These are phyloP conservation scores for Stenotaenia linearis DNA, from an alignment of 2,888 invertebrate species.

Conservation along the genomic window DNA sequence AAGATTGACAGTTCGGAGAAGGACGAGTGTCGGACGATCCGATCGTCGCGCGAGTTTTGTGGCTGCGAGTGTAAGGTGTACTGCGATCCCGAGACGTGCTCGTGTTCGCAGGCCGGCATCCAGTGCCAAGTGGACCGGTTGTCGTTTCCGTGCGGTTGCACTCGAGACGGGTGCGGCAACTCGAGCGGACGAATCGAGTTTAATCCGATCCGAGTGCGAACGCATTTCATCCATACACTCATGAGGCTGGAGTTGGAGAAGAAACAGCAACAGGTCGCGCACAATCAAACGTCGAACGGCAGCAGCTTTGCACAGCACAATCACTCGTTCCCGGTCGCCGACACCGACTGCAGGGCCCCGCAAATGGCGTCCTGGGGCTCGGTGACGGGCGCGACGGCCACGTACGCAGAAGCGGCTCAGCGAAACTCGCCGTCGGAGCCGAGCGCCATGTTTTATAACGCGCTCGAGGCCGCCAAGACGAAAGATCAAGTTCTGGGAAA, in stretches of 20 bases:
- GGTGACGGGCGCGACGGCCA: not conserved
- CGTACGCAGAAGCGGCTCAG: not conserved
- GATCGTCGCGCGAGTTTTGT: slow-evolving; percentile 85
- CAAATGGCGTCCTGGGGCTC: not conserved
- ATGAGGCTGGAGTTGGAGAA: slow-evolving; percentile 87
- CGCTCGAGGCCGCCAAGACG: too few species aligned
- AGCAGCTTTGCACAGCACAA: not conserved
- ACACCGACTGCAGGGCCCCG: not conserved
- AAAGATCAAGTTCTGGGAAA: not conserved
- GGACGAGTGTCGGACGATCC: slow-evolving; percentile 86
- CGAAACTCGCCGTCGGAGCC: not conserved
- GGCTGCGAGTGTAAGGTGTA: slow-evolving; percentile 87
- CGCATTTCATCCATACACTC: slow-evolving; percentile 93
- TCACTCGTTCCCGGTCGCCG: not conserved
- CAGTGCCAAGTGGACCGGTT: slow-evolving; percentile 96
- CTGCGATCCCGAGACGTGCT: slow-evolving; percentile 93
- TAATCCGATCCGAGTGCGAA: slow-evolving; percentile 88
- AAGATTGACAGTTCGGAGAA: slow-evolving; percentile 91
- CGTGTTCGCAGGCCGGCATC: slow-evolving; percentile 89
- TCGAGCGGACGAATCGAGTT: slow-evolving; percentile 90
- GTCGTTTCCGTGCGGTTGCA: slow-evolving; percentile 95
- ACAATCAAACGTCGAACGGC: not conserved
- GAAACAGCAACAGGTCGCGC: slow-evolving; percentile 54
- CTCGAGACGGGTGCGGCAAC: slow-evolving; percentile 88
- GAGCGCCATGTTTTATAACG: not conserved